A percentile compares a stretch with the other conserved stretches of the same genome.
Evolutionary conservation across 2,797 vertebrate species (phyloP).

Genomic region (Sphenodon punctatus): DNA sequence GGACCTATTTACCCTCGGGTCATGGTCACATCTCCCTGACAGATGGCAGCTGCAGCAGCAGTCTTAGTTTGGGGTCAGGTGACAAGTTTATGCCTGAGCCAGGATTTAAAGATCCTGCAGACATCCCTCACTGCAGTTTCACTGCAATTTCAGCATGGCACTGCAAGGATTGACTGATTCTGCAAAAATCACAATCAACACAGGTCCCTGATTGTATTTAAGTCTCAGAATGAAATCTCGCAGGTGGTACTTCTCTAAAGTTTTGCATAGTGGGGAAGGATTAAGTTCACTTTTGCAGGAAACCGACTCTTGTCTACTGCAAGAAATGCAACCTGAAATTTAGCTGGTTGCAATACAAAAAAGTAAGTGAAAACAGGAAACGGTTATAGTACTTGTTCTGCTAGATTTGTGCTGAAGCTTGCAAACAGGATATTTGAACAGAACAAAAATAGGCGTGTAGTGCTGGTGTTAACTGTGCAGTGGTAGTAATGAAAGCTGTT

Average conservation of each 20-base stretch:
- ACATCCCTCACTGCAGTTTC: no score
- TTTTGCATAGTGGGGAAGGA: neutral
- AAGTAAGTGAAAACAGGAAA: neutral
- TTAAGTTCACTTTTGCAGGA: neutral
- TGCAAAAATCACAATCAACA: no score
- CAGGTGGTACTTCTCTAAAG: slow-evolving; percentile 11
- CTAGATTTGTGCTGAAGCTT: neutral
- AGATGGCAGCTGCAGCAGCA: no score
- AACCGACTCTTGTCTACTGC: neutral
- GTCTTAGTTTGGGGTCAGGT: no score
- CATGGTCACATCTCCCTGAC: no score
- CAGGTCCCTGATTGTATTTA: no score
- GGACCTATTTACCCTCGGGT: no score
- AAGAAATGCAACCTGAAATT: neutral
- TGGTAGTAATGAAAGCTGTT: neutral
- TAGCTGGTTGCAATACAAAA: neutral
- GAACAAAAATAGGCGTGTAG: neutral
- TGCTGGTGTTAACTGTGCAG: neutral
- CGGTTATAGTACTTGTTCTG: neutral
- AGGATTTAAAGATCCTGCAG: no score
- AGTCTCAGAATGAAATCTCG: no score
- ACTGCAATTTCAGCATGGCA: no score
- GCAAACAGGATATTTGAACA: neutral
- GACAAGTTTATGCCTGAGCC: no score
- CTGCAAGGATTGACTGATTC: no score